Base-by-base conservation (phyloP, 2,797 vertebrate species). In the Siniperca undulata region DNA sequence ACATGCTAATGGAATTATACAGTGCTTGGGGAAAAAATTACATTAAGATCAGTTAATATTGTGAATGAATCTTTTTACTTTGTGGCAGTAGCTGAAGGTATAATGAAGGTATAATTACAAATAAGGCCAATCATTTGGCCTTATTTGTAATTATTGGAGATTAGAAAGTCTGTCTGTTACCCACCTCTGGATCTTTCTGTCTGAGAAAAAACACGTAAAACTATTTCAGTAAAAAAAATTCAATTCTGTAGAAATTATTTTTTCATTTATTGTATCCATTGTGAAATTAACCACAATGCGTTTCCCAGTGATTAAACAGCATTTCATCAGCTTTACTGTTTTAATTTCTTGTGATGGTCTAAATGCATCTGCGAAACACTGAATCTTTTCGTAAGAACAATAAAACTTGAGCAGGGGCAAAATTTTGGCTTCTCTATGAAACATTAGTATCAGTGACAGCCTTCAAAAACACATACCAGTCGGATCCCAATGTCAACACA, bases 401-500 rank as follows among this genome's bases (percentile, higher is more conserved):
- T 56, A 5, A 34, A 60, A 70, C 44, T 13, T 13, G 34, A 55
- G 27, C n/a, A 7, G 1, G 4, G 14, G 10, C 8, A 9, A 27
- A 17, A 10, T 27, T 7, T 20, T 16, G 5, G 8, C 62, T 36
- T 44, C 10, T 52, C 42, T 22, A 1, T 22, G 13, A 74, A n/a
- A 44, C 14, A 36, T 58, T 24, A 19, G 22, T 4, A 20, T 52
- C 38, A 44, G 52, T 38, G 53, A 38, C 77, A 60, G 20, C 74
- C 30, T 56, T 72, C 73, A 70, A 7, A 70, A 75, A 17, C 64
- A 34, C 55, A 55, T 2, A 59, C 46, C 77, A 59, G 42, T 67
- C 11, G 0, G 48, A 71, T 55, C 42, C 79, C 40, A 16, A 3
- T 20, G 80, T 62, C 74, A 55, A 67, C 77, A 69, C 67, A 62